Percentiles rank a stretch among this genome's conserved stretches.
phyloP scores from a whole-genome alignment of 2,888 invertebrate species.

The Campoplex nolae region DNA sequence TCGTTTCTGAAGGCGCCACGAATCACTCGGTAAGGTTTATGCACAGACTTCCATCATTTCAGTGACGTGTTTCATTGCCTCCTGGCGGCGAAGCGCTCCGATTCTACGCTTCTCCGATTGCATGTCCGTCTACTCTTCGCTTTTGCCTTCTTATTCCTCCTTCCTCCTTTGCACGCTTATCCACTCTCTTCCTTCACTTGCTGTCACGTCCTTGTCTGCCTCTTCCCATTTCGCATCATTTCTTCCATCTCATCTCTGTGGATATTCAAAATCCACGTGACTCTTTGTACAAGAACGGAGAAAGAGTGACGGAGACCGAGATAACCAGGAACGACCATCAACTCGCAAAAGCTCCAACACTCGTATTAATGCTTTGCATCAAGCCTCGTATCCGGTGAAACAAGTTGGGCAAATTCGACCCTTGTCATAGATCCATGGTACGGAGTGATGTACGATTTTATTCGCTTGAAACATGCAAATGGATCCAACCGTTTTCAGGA shows the following conservation, averaged over 20 bases:
- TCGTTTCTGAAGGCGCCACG: conserved; percentile 84
- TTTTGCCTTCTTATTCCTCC: conserved; percentile 49
- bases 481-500: conserved; percentile 35
- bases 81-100: conserved; percentile 78
- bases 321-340: conserved; percentile 60
- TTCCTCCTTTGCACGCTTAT: conserved; percentile 59
- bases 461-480: conserved; percentile 67
- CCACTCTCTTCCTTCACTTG: conserved; percentile 62
- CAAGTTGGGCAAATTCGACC: conserved; percentile 57
- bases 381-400: conserved; percentile 44
- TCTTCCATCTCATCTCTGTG: conserved; percentile 63
- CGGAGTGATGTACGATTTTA: conserved; percentile 76
- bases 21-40: conserved; percentile 84
- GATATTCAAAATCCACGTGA: conserved; percentile 65
- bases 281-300: conserved; percentile 24
- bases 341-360: conserved; percentile 45
- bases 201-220: conserved; percentile 56
- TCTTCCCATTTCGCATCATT: conserved; percentile 46
- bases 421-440: conserved; percentile 65
- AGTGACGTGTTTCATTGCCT: conserved; percentile 85
- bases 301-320: conserved; percentile 59
- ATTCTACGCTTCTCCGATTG: conserved; percentile 76
- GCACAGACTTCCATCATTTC: conserved; percentile 84
- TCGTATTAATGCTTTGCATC: conserved; percentile 51
- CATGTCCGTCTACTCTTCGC: conserved; percentile 46